Base-by-base conservation (phyloP, 2,113 vertebrate genomes). In the Apaloderma vittatum region DNA sequence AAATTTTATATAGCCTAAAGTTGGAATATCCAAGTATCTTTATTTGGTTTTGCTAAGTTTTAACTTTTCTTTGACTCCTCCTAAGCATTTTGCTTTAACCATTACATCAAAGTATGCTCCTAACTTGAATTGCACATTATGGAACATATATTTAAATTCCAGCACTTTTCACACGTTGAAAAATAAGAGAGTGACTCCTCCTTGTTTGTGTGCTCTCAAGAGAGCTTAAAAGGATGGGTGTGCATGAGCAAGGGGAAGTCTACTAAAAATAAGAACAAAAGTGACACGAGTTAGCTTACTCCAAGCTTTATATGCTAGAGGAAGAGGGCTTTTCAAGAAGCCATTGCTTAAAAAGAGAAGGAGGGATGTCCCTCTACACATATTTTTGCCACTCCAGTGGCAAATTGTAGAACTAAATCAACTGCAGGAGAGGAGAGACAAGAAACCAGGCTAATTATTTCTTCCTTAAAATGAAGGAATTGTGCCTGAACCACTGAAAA, bases 351-450 rank as follows among this genome's bases (percentile, higher is more conserved):
- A 37, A 7, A 62, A 62, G 8, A 67, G 37, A 52, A 74, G 12
- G 26, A 72, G 43, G 2, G 5, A 16, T 37, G 8, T 2, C 7
- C 24, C 19, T 15, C 2, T 37, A 3, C 16, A 20, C 46, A 73
- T 18, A 30, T 4, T 0, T 0, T 5, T 40, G 17, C 12, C 8
- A 43, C 29, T 4, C 7, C 65, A 62, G 48, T 10, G n/a, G n/a
- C n/a, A n/a, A n/a, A n/a, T n/a, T n/a, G n/a, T n/a, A n/a, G n/a
- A n/a, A n/a, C n/a, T n/a, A n/a, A n/a, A n/a, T n/a, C n/a, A 52
- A 58, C 0, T 40, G 15, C 55, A 66, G 30, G 46, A 74, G 12
- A 66, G 24, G 11, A 34, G 52, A 77, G 17, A 36, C 48, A 30
- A 27, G 22, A 8, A 70, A 13, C 6, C 30, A 30, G 23, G 32